A percentile compares a stretch with the other conserved stretches of the same genome.
phyloP scores from a whole-genome alignment of 2,888 invertebrate genomes.

The Blastobasis adustella region DNA sequence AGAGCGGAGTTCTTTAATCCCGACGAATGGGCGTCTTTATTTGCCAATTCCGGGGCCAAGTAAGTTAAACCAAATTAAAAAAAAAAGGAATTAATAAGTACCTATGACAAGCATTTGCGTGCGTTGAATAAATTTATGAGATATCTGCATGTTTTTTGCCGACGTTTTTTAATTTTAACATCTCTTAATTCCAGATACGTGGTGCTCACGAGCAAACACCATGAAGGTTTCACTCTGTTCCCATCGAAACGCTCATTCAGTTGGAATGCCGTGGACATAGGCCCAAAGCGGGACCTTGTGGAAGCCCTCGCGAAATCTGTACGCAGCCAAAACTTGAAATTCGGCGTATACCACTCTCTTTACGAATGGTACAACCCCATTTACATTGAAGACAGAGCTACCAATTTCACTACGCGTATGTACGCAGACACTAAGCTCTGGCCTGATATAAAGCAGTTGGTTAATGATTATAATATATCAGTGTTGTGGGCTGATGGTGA shows the following conservation, averaged over 20 bases:
- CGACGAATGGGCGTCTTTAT: conserved; percentile 87
- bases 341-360: conserved; percentile 90
- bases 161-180: too few species aligned
- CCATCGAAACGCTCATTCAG: conserved; percentile 88
- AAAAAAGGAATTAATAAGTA: background rate
- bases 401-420: conserved; percentile 75
- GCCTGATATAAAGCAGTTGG: conserved; percentile 87
- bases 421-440: conserved; percentile 83
- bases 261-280: conserved; percentile 89
- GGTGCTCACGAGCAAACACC: conserved; percentile 91
- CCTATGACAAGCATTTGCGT: background rate
- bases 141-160: background rate
- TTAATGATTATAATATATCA: conserved; percentile 81
- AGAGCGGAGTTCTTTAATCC: conserved; percentile 93
- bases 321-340: conserved; percentile 77
- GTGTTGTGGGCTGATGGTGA: conserved; percentile 96
- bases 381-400: conserved; percentile 80
- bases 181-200: conserved; percentile 76
- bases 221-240: conserved; percentile 90
- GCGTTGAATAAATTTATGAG: background rate
- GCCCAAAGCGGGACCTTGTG: conserved; percentile 85
- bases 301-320: conserved; percentile 84
- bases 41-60: conserved; percentile 90
- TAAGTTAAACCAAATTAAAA: background rate
- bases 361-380: conserved; percentile 93